These are phyloP conservation scores for Spongia lamella DNA, from an alignment of 37 sponge, comb jelly and placozoan species.

Conservation along the genomic window DNA sequence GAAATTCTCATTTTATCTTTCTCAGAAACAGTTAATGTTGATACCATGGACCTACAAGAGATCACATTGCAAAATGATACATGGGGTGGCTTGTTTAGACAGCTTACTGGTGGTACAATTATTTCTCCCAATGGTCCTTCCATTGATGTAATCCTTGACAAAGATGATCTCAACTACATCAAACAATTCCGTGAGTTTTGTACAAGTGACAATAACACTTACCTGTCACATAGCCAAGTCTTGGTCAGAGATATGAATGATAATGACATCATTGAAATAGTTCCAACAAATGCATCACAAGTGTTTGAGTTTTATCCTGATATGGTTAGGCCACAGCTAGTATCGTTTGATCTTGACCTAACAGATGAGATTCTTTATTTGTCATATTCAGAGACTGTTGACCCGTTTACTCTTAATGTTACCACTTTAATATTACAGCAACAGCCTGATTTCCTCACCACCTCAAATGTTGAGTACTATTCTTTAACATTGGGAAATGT, in stretches of 20 bases:
- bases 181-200: slow-evolving; percentile 55
- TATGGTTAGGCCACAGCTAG: slow-evolving; percentile 36
- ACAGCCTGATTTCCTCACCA: not conserved
- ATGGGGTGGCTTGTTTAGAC: not conserved
- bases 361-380: slow-evolving; percentile 54
- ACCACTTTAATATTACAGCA: slow-evolving; percentile 55
- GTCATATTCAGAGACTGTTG: slow-evolving; percentile 70
- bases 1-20: slow-evolving; percentile 67
- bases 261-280: slow-evolving; percentile 32
- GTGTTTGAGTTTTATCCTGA: slow-evolving; percentile 34
- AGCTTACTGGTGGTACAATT: slow-evolving; percentile 42
- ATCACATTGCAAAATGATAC: slow-evolving; percentile 56
- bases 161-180: slow-evolving; percentile 71
- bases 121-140: slow-evolving; percentile 44
- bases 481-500: slow-evolving; percentile 61
- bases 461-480: slow-evolving; percentile 13
- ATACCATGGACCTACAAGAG: slow-evolving; percentile 30
- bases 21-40: slow-evolving; percentile 73
- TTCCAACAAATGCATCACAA: not conserved
- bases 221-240: slow-evolving; percentile 39
- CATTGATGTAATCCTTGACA: slow-evolving; percentile 41
- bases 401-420: slow-evolving; percentile 32
- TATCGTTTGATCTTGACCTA: slow-evolving; percentile 59
- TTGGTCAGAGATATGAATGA: slow-evolving; percentile 65
- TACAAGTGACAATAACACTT: slow-evolving; percentile 63